phyloP scores from a whole-genome alignment of 2,888 invertebrate species.

The Eucriotettix oculatus region DNA sequence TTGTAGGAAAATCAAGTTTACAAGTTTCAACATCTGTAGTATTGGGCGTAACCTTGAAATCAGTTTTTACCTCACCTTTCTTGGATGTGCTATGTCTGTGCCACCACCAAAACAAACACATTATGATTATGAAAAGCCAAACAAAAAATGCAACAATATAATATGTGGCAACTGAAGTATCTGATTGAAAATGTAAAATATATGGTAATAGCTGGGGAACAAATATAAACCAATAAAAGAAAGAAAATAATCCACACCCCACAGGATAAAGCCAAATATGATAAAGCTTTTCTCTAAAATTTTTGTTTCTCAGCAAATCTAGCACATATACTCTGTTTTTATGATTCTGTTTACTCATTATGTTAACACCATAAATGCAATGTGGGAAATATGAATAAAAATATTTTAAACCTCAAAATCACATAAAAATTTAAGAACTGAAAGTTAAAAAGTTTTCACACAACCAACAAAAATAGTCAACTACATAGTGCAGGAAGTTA shows the following conservation, averaged over 20 bases:
- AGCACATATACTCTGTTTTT: too few species aligned
- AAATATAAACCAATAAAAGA: conserved; percentile 14
- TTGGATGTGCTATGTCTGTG: background rate
- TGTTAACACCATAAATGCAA: too few species aligned
- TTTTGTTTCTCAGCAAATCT: too few species aligned
- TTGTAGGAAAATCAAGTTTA: conserved; percentile 1
- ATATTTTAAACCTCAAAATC: too few species aligned
- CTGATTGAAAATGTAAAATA: conserved; percentile 2
- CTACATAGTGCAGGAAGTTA: too few species aligned
- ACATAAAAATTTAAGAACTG: too few species aligned
- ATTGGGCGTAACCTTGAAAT: too few species aligned
- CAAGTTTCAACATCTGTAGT: background rate
- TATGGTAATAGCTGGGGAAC: conserved; percentile 10
- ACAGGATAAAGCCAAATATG: conserved; percentile 2
- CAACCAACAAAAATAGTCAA: too few species aligned
- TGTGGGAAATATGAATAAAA: too few species aligned
- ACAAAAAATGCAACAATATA: conserved; percentile 8
- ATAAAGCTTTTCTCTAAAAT: background rate
- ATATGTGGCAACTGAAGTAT: conserved; percentile 7
- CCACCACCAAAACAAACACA: conserved; percentile 5
- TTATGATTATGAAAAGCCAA: conserved; percentile 7
- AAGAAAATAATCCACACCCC: conserved; percentile 10
- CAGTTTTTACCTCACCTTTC: too few species aligned
- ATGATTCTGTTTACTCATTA: too few species aligned
- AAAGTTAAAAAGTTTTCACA: too few species aligned